Percentiles rank a stretch among this genome's conserved stretches.
These are phyloP conservation scores for Acrocera orbiculus DNA, from an alignment of 2,888 invertebrate genomes.

Conservation along the genomic window DNA sequence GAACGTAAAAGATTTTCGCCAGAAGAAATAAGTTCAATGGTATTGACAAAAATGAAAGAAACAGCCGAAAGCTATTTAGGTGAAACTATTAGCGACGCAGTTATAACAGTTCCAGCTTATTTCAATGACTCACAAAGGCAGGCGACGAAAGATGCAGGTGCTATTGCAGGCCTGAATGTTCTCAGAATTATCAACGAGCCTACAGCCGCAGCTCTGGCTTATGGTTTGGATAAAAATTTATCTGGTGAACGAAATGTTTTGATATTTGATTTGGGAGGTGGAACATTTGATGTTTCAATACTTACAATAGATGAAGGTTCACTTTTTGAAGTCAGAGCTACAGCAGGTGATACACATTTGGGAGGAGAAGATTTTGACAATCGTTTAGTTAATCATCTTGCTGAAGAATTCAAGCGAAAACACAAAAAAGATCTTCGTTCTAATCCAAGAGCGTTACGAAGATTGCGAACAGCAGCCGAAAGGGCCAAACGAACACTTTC, in stretches of 20 bases:
- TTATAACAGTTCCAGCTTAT: conserved; percentile 81
- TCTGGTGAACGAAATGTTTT: conserved; percentile 65
- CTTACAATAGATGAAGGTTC: conserved; percentile 81
- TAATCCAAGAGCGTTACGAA: conserved; percentile 48
- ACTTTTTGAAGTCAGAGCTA: conserved; percentile 84
- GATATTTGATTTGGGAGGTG: conserved; percentile 47
- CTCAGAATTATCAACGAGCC: conserved; percentile 86
- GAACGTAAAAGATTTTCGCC: conserved; percentile 77
- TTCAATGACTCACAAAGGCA: conserved; percentile 81
- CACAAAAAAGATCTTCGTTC: conserved; percentile 47
- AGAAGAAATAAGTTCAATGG: conserved; percentile 86
- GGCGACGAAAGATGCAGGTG: conserved; percentile 87
- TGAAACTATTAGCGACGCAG: conserved; percentile 65
- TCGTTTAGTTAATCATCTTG: conserved; percentile 69
- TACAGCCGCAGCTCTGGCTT: conserved; percentile 80
- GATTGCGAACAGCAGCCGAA: conserved; percentile 58
- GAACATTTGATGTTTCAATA: conserved; percentile 90
- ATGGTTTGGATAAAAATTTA: conserved; percentile 75
- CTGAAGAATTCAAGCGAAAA: conserved; percentile 71
- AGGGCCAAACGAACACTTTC: conserved; percentile 60
- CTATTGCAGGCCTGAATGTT: conserved; percentile 77
- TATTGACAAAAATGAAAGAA: conserved; percentile 85
- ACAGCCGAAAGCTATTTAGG: conserved; percentile 80
- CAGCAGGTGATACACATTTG: conserved; percentile 88
- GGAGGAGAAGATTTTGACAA: conserved; percentile 89